Conservation (phyloP, 2,113 vertebrate genomes). For the Thalassoma bifasciatum region DNA sequence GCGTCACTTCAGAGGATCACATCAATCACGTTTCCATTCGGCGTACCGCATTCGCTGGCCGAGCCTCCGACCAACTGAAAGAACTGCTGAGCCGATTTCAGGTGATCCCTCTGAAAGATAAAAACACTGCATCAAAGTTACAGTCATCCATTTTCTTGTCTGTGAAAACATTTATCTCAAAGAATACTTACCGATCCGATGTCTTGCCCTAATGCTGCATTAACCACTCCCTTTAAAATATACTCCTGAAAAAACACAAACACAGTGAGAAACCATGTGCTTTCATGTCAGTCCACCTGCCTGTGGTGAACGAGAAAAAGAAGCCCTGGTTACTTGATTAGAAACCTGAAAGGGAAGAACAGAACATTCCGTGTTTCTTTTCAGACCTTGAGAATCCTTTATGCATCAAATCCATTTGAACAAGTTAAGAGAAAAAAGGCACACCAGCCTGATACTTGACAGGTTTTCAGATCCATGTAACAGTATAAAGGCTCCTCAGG, state of each 20-base stretch:
- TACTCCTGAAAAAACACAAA: conserved; percentile 87
- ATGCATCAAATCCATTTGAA: conserved; percentile 1
- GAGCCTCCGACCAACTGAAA: conserved; percentile 98
- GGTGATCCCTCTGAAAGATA: conserved; percentile 89
- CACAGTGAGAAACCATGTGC: not conserved
- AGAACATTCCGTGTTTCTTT: not conserved
- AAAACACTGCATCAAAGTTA: not conserved
- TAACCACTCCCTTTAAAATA: conserved; percentile 96
- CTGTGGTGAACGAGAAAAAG: not conserved
- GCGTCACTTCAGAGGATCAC: not conserved
- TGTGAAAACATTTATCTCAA: not conserved
- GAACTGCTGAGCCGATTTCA: conserved; percentile 97
- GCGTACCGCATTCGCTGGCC: conserved; percentile 94
- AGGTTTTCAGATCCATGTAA: not conserved
- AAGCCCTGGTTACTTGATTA: not conserved
- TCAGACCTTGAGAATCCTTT: not conserved
- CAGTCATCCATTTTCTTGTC: not conserved
- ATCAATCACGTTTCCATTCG: conserved; percentile 26
- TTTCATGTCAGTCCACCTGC: not conserved
- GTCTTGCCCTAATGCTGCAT: conserved; percentile 95
- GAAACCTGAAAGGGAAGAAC: too few species aligned
- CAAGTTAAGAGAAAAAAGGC: not conserved
- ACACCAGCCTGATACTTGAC: not conserved
- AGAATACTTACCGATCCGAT: conserved; percentile 89
- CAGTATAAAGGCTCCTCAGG: not conserved